Conservation (phyloP, 2,113 vertebrate genomes). For the Carassius carassius region DNA sequence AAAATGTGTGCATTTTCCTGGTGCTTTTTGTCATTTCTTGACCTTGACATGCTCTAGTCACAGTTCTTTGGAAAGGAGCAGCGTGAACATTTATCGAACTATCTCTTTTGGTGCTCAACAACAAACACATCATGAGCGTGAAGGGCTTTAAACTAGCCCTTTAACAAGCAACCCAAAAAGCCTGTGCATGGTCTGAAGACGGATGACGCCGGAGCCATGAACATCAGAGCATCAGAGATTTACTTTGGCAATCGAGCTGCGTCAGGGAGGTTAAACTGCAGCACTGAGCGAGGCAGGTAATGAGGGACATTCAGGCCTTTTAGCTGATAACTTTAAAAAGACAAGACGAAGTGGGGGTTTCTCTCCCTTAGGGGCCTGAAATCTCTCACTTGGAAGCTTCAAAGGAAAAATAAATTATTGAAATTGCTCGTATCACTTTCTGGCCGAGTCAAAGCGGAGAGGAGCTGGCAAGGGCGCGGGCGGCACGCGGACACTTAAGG, state of each 20-base stretch:
- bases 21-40: not conserved
- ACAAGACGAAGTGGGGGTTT: slow-evolving; percentile 61
- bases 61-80: not conserved
- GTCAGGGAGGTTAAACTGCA: not conserved
- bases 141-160: not conserved
- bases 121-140: not conserved
- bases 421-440: slow-evolving; percentile 71
- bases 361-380: slow-evolving; percentile 73
- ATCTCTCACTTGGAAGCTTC: slow-evolving; percentile 76
- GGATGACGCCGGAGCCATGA: not conserved
- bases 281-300: slow-evolving; percentile 21
- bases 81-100: not conserved
- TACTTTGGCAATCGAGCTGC: slow-evolving; percentile 7
- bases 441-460: slow-evolving; percentile 62
- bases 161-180: not conserved
- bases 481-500: slow-evolving; percentile 53
- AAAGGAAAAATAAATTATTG: slow-evolving; percentile 85
- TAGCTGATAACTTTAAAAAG: slow-evolving; percentile 40
- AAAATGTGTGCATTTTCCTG: no score
- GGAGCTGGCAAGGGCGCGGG: slow-evolving; percentile 41
- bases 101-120: not conserved
- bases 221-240: not conserved
- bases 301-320: slow-evolving; percentile 38
- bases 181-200: not conserved
- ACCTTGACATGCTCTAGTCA: not conserved